These are phyloP conservation scores for Malacosoma neustria DNA, from an alignment of 2,888 invertebrate species.

Conservation along the genomic window DNA sequence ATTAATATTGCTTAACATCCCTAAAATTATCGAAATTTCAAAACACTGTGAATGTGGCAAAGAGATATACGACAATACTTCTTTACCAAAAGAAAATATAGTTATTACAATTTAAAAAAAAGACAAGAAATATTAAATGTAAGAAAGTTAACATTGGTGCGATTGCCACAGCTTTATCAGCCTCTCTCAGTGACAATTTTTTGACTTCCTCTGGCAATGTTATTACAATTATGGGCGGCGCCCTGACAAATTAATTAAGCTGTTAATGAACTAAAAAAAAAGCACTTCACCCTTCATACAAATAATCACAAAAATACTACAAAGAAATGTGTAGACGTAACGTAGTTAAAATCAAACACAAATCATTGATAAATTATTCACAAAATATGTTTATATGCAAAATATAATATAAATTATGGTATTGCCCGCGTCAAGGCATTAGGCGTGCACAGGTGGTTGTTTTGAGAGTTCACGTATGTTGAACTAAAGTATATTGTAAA, in stretches of 20 bases:
- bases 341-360: slow-evolving; percentile 55
- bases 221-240: too few relatives aligned
- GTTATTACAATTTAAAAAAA: too few relatives aligned
- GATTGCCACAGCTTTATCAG: too few relatives aligned
- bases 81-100: too few relatives aligned
- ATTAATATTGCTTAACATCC: too few relatives aligned
- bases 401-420: slow-evolving; percentile 37
- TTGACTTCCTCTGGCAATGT: background rate
- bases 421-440: slow-evolving; percentile 20
- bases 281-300: slow-evolving; percentile 37
- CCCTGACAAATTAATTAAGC: too few relatives aligned
- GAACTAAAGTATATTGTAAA: slow-evolving; percentile 26
- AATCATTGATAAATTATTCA: slow-evolving; percentile 59
- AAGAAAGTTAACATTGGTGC: too few relatives aligned
- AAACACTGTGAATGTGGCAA: too few relatives aligned
- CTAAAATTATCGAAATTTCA: too few relatives aligned
- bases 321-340: slow-evolving; percentile 49
- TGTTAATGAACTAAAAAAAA: slow-evolving; percentile 19
- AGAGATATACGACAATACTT: too few relatives aligned
- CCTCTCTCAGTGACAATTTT: too few relatives aligned
- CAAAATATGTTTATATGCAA: slow-evolving; percentile 65
- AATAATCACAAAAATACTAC: slow-evolving; percentile 62
- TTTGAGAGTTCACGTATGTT: slow-evolving; percentile 19
- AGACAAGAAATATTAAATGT: too few relatives aligned
- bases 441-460: slow-evolving; percentile 9